These are phyloP conservation scores for Rhizoglyphus robini DNA, from an alignment of 1,140 invertebrate species.

Conservation along the genomic window DNA sequence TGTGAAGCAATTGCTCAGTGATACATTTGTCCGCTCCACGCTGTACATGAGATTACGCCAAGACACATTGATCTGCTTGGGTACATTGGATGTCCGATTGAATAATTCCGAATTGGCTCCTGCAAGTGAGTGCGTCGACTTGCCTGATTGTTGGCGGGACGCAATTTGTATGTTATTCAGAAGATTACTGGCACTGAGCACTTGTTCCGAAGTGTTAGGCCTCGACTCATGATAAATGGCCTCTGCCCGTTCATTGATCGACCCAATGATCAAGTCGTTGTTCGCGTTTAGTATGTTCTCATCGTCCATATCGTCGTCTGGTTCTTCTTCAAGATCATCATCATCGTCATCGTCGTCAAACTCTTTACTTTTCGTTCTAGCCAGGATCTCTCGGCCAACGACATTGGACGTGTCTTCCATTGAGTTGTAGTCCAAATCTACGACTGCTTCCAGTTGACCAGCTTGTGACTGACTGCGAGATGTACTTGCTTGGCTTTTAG, in stretches of 20 bases:
- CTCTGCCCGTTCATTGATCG: background rate
- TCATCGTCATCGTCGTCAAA: background rate
- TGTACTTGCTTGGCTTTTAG: too few species aligned
- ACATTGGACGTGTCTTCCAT: background rate
- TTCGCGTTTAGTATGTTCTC: background rate
- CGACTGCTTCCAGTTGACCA: too few species aligned
- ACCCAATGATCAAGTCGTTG: background rate
- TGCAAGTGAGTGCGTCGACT: background rate
- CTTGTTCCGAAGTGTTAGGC: background rate
- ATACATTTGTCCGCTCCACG: background rate
- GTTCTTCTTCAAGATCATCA: background rate
- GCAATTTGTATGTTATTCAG: background rate
- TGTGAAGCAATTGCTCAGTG: background rate
- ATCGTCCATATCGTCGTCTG: background rate
- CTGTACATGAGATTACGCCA: constrained; percentile 13
- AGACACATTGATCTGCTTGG: background rate
- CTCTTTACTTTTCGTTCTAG: background rate
- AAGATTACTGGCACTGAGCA: background rate
- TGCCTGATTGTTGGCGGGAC: background rate
- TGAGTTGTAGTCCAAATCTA: too few species aligned
- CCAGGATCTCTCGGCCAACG: background rate
- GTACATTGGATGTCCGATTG: too few species aligned
- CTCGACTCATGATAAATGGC: background rate
- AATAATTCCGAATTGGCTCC: too few species aligned
- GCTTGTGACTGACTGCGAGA: too few species aligned